Evolutionary conservation across 2,113 vertebrate genomes (phyloP).

Genomic region (Coryphaenoides rupestris): DNA sequence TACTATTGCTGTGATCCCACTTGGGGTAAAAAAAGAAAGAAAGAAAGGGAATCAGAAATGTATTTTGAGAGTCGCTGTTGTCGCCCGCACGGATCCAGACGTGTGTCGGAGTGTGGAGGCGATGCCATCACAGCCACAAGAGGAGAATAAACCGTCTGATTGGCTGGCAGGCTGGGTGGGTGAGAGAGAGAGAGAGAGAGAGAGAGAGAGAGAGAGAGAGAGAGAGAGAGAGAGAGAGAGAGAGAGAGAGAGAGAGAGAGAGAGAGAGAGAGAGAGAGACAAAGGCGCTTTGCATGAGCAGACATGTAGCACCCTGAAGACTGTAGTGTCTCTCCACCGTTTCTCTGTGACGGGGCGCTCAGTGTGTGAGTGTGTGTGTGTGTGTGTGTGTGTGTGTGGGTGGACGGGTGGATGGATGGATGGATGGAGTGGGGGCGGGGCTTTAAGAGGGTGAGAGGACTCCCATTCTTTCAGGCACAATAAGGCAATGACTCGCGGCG

Average conservation of each 20-base stretch:
- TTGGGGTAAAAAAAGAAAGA: neutral
- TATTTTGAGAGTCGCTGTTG: slow-evolving; percentile 30
- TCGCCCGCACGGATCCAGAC: slow-evolving; percentile 38
- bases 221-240: too few relatives aligned
- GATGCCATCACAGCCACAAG: slow-evolving; percentile 42
- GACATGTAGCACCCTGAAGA: slow-evolving; percentile 26
- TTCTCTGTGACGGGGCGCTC: neutral
- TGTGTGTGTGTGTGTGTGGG: neutral
- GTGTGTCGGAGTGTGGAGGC: slow-evolving; percentile 22
- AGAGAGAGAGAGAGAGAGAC: slow-evolving; percentile 17
- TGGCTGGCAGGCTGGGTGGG: too few relatives aligned
- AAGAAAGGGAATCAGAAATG: slow-evolving; percentile 22
- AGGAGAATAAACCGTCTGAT: slow-evolving; percentile 41
- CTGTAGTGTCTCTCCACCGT: slow-evolving; percentile 30
- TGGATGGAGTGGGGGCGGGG: too few relatives aligned
- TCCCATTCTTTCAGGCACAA: neutral
- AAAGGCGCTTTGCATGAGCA: slow-evolving; percentile 40
- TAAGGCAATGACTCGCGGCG: neutral
- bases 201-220: slow-evolving; percentile 34
- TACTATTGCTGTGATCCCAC: slow-evolving; percentile 13
- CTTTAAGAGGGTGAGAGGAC: neutral
- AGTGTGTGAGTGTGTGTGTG: neutral
- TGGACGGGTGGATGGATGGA: neutral
- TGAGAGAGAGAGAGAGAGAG: slow-evolving; percentile 34
- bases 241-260: too few relatives aligned